These are phyloP conservation scores for Alcis repandata DNA, from an alignment of 2,888 invertebrate species.

Conservation along the genomic window DNA sequence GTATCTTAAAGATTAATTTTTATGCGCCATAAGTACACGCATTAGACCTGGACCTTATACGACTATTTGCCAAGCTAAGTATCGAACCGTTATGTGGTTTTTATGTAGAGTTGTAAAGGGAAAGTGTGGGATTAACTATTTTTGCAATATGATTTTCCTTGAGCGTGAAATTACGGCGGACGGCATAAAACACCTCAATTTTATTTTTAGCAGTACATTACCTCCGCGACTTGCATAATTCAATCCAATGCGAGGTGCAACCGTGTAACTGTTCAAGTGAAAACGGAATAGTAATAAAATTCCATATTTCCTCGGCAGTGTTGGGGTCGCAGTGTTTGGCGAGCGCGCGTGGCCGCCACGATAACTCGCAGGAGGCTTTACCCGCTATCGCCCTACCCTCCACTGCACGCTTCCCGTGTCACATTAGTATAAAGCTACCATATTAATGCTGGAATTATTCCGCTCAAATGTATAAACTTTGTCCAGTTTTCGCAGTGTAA, in stretches of 20 bases:
- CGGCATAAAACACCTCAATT: slow-evolving; percentile 13
- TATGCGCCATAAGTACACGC: slow-evolving; percentile 27
- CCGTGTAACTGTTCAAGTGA: slow-evolving; percentile 40
- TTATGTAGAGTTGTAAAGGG: slow-evolving; percentile 1
- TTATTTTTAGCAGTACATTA: slow-evolving; percentile 41
- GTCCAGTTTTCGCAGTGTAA: slow-evolving; percentile 31
- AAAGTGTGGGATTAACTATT: slow-evolving; percentile 12
- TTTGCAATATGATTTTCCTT: slow-evolving; percentile 10
- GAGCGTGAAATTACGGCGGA: slow-evolving; percentile 12
- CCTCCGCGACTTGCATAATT: slow-evolving; percentile 38
- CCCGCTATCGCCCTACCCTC: slow-evolving; percentile 56
- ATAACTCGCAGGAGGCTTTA: slow-evolving; percentile 66
- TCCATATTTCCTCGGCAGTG: slow-evolving; percentile 45
- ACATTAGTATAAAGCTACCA: slow-evolving; percentile 53
- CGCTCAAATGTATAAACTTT: slow-evolving; percentile 39
- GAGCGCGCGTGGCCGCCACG: slow-evolving; percentile 54
- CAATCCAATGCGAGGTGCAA: slow-evolving; percentile 35
- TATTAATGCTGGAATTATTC: slow-evolving; percentile 50
- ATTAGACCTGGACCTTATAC: not conserved
- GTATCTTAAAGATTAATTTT: slow-evolving; percentile 30
- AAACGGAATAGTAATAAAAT: slow-evolving; percentile 47
- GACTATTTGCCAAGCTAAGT: slow-evolving; percentile 12
- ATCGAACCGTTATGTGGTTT: slow-evolving; percentile 15
- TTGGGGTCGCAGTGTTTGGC: slow-evolving; percentile 43
- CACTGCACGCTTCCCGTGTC: slow-evolving; percentile 51